Base-by-base conservation (phyloP, 2,888 invertebrate genomes). In the Thecophora atra region DNA sequence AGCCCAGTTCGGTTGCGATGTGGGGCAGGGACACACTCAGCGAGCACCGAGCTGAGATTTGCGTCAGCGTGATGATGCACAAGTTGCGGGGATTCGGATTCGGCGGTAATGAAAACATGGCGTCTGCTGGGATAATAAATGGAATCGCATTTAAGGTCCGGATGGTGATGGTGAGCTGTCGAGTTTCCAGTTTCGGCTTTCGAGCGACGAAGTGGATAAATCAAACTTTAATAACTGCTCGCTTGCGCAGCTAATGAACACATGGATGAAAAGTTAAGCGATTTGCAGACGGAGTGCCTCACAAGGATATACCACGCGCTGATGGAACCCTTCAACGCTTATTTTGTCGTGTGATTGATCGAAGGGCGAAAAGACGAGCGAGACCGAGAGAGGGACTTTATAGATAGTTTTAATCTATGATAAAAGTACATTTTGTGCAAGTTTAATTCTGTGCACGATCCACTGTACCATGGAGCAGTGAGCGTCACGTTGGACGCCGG, bases 81-180 rank as follows among this genome's bases (percentile, higher is more conserved):
- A 52, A 26, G 21, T 54, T 24, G 2, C 8, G n/a, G 19, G 17
- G 60, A n/a, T 47, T 13, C 47, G 17, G 60, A n/a, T 47, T 13
- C 47, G 24, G 24, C 21, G 60, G 69, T 69, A 26, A 63, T 64
- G 64, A 28, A 64, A 70, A 69, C 62, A 62, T 60, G 47, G 47
- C 69, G 19, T 60, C 24, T 42, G 47, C 30, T 42, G 26, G 44
- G 68, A 68, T 26, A 56, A 58, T 56, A 58, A 42, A 56, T 30
- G 52, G 24, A 65, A 52, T 52, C 65, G 30, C 30, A 51, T 52
- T 47, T 28, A 52, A 65, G 51, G 17, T 37, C 37, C 37, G 37
- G 37, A 37, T 37, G 37, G 2, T 2, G 37, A 21, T 54, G 54
- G 5, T 51, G 51, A 15, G 47, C n/a, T n/a, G n/a, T n/a, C n/a